Evolutionary conservation across 2,888 invertebrate species (phyloP), one percentile per base, ranked within the genome.

Genomic region (Drosophila cognata): DNA sequence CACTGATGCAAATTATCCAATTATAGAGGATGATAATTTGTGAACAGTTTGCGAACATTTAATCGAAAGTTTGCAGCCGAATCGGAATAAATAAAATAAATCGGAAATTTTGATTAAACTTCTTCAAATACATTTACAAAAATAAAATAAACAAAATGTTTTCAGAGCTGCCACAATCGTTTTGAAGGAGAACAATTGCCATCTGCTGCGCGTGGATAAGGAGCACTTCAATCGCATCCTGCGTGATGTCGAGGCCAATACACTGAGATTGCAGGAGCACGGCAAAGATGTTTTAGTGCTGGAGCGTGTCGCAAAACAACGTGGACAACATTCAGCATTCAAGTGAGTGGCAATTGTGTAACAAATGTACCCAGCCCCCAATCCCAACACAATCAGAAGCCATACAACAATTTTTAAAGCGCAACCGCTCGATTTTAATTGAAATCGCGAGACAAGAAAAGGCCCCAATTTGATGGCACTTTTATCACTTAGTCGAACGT

Each of bases 161-260:
- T 67, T 3, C 71, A 96, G 97, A 93, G 97, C 97, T 68, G 97
- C 97, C 36, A 97, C 97, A 21, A 97, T 97, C 84, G 95, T 97
- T 43, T 94, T 97, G 63, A 94, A 96, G 81, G 97, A 97, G 92
- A 96, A 96, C 93, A 96, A 97, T 93, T 97, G 97, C 89, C 97
- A 97, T 92, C 96, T 97, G 91, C 94, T 97, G 76, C 94, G 97
- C 56, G 97, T 97, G 52, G 97, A 97, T 93, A 97, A 97, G 93
- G 96, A 96, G 80, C 96, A 97, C 92, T 97, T 97, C 93, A 97
- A 97, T 94, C 94, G 97, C 89, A 97, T 96, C 77, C 93, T 97
- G 76, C 93, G 96, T 85, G 97, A 97, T 93, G 97, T 97, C 43
- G 97, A 97, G 93, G 97, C 97, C n/a, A 97, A 97, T 92, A 97